Base-by-base conservation (phyloP, 2,888 invertebrate species). In the Podabrus alpinus region DNA sequence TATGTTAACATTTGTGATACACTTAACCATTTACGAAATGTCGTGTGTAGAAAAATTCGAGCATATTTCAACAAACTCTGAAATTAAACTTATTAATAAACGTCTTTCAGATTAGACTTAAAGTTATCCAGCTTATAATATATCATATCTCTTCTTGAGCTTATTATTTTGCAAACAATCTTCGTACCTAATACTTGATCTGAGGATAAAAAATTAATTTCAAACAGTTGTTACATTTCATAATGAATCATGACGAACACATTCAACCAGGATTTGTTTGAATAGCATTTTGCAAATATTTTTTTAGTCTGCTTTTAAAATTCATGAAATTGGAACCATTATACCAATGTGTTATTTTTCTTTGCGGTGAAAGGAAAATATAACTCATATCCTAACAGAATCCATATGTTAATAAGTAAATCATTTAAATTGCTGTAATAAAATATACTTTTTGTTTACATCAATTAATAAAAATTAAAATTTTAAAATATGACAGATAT, bases 351-450 rank as follows among this genome's bases (percentile, higher is more conserved):
- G 85, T 84, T 80, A 81, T 83, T 84, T 85, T 84, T 83, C 84
- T 84, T 84, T 84, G 83, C 77, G 79, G 71, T 75, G 79, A 78
- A 82, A 85, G 86, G 85, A 85, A 86, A 84, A 82, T 84, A 85
- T 86, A 85, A 85, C 81, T 86, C 85, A 83, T 80, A 80, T 71
- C 77, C 80, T 83, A 85, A 85, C 85, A 84, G 81, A 82, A 83
- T 83, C 83, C 85, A 86, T 85, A 86, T 84, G 85, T 84, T 83
- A 45, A 45, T 45, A 45, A 45, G n/a, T 45, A 45, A 45, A 45
- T 45, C 45, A 45, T 45, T 45, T 45, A 45, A 45, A 45, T 45
- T n/a, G 45, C 45, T n/a, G n/a, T 45, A 45, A 45, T 45, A 45
- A 45, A 45, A n/a, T 45, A 45, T 45, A 45, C 45, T 45, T 45